Base-by-base conservation (phyloP, 1,140 invertebrate species). In the Myzus persicae region DNA sequence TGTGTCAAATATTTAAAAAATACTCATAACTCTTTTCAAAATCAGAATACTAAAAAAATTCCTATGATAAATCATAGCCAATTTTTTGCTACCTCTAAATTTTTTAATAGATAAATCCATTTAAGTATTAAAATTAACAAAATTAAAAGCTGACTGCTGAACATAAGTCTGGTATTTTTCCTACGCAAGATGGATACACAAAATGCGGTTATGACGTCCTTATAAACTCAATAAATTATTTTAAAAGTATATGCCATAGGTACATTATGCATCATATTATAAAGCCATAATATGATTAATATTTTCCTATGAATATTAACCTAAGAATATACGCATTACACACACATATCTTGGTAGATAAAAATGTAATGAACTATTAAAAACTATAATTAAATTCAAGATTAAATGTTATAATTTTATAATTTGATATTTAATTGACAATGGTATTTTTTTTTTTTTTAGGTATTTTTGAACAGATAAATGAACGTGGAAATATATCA, bases 371-470 rank as follows among this genome's bases (percentile, higher is more conserved):
- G 59, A 76, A 76, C 14, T 76, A 76, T 76, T n/a, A 76, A 76
- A 59, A 76, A n/a, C 59, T n/a, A 76, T 76, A n/a, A 76, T 76
- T 76, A 76, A 76, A n/a, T n/a, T 3, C 59, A 18, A n/a, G 59
- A 76, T 76, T 76, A 76, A 76, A 76, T 76, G 31, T n/a, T 20
- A 76, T 76, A 76, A n/a, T 76, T 76, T 18, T 76, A n/a, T 76
- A 76, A 76, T n/a, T n/a, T 11, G 11, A 76, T 76, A 67, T 67
- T 67, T 67, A 76, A n/a, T 76, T 76, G 5, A n/a, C 31, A n/a
- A 76, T 76, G 59, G n/a, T 76, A 76, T 67, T 67, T n/a, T 67
- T n/a, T 54, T n/a, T n/a, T n/a, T 67, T 67, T 67, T 67, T 67
- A 67, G 59, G 59, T 67, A 18, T 59, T n/a, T 67, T 76, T 76